Base-by-base conservation (phyloP, 2,797 vertebrate genomes). In the Margarornis squamiger region DNA sequence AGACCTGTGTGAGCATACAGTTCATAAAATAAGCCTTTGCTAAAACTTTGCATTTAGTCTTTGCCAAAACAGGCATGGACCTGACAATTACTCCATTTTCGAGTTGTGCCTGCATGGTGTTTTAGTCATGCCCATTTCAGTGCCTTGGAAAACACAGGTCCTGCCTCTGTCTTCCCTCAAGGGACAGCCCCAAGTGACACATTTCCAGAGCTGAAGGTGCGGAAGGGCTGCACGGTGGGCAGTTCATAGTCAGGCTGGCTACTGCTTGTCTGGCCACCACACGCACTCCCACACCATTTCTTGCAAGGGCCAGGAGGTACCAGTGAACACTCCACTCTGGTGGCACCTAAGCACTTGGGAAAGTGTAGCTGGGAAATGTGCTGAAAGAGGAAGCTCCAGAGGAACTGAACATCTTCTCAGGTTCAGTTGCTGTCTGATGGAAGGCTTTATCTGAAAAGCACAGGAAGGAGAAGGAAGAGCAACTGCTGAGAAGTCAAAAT, bases 251-350 rank as follows among this genome's bases (percentile, higher is more conserved):
- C 51, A 41, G 65, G 24, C 14, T 34, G 49, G 36, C 61, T 32
- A 6, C 17, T 11, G 27, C 58, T 74, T 38, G 12, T 43, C 24
- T 32, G 36, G 46, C 86, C 74, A 34, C 14, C 61, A 22, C 2
- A 7, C 6, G 6, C 55, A 49, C 41, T 10, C 36, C 29, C 48
- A 14, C 38, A 7, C 4, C 0, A 0, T 12, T 51, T 32, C 45
- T 45, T 39, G 36, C n/a, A 16, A 71, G 57, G 45, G 17, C 1
- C 1, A 71, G 45, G 58, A 79, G 49, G 21, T 58, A 14, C 58
- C 8, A 6, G n/a, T 71, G 59, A 4, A 5, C 26, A 0, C 45
- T 34, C 38, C 6, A 1, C 49, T 26, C 45, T 0, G 0, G 73
- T 46, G 68, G 65, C 88, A 66, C 58, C 58, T 45, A 27, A 55